phyloP scores from a whole-genome alignment of 2,797 vertebrate species.

The Pantherophis vulpinus region DNA sequence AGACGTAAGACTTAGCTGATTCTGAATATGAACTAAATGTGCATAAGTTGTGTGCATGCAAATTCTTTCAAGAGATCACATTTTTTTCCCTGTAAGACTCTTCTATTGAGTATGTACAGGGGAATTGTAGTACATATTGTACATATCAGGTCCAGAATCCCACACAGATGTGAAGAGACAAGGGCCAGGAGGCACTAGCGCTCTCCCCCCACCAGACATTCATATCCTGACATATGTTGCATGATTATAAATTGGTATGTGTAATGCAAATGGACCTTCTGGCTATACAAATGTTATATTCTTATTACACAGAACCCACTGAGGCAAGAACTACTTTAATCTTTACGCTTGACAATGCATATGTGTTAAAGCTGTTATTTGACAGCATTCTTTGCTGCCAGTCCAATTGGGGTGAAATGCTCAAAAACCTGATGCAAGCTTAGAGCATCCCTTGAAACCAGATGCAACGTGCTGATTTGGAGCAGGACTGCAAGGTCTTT shows the following conservation, averaged over 20 bases:
- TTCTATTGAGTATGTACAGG: not conserved
- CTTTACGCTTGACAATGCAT: not conserved
- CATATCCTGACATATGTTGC: not conserved
- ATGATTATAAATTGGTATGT: not conserved
- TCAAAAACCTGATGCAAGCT: not conserved
- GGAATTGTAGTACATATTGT: not conserved
- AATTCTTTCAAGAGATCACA: not conserved
- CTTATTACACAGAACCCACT: not conserved
- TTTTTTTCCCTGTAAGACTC: not conserved
- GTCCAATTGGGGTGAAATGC: not conserved
- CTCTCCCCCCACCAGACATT: not conserved
- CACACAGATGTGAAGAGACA: not conserved
- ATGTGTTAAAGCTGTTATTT: not conserved
- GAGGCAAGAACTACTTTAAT: not conserved
- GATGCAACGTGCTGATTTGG: not conserved
- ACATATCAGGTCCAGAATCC: not conserved
- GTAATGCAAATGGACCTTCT: not conserved
- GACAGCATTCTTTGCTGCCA: not conserved
- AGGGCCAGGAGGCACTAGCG: not conserved
- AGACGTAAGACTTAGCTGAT: not conserved
- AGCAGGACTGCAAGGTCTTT: not conserved
- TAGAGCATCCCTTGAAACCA: not conserved
- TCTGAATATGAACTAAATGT: not conserved
- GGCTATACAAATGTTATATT: not conserved
- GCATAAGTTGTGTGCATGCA: not conserved